Conservation (phyloP, 1,140 invertebrate species). For the Bombus picipes region DNA sequence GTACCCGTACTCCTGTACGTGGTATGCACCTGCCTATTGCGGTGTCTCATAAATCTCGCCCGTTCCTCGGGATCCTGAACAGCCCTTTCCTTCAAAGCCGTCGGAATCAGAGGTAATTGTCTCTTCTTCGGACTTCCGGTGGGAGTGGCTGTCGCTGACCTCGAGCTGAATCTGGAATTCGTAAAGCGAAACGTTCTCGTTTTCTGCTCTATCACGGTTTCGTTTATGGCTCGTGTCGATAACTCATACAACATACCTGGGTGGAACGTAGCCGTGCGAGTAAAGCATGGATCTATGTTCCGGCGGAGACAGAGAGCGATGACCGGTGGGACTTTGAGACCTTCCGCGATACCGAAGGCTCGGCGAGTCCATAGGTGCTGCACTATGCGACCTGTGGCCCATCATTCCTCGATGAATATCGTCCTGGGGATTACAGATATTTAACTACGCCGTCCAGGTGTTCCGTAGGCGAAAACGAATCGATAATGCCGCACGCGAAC, state of each 20-base stretch:
- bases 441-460: conserved; percentile 23
- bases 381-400: conserved; percentile 86
- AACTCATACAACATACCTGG: conserved; percentile 71
- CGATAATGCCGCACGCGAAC: background rate
- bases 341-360: conserved; percentile 85
- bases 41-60: conserved; percentile 87
- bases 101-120: conserved; percentile 95
- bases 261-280: conserved; percentile 76
- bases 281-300: conserved; percentile 86
- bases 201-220: background rate
- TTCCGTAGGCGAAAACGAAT: background rate
- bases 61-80: conserved; percentile 93
- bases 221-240: background rate
- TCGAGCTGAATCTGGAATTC: conserved; percentile 87
- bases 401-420: conserved; percentile 82
- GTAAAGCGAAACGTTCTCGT: background rate
- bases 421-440: conserved; percentile 72
- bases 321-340: conserved; percentile 85
- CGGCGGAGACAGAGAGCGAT: conserved; percentile 89
- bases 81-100: conserved; percentile 87
- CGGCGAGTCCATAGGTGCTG: conserved; percentile 88
- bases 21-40: conserved; percentile 85
- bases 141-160: conserved; percentile 95
- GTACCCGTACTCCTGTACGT: conserved; percentile 88
- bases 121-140: conserved; percentile 97